Conservation (phyloP, 2,888 invertebrate species). For the Lithophane ornitopus region DNA sequence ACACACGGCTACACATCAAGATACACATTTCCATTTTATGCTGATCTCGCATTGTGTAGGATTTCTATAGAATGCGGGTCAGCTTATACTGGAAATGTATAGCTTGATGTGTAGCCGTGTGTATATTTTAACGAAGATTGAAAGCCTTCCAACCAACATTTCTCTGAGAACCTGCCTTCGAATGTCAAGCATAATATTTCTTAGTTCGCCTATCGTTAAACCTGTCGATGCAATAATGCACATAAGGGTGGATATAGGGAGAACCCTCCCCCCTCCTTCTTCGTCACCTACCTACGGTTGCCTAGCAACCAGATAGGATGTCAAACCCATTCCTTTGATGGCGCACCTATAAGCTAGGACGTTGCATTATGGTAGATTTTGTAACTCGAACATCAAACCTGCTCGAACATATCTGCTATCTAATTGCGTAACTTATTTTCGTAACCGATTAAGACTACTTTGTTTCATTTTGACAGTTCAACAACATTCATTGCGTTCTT, state of each 20-base stretch:
- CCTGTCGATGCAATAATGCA: conserved; percentile 54
- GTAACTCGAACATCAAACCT: too few species aligned
- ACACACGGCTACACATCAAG: too few species aligned
- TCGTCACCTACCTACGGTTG: conserved; percentile 53
- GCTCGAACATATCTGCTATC: background rate
- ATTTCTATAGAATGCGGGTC: too few species aligned
- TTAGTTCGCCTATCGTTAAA: conserved; percentile 34
- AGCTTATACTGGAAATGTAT: too few species aligned
- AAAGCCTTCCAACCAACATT: background rate
- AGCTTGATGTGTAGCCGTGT: too few species aligned
- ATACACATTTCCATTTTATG: too few species aligned
- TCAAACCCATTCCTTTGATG: conserved; percentile 60
- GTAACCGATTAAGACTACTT: too few species aligned
- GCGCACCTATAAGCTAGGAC: conserved; percentile 11
- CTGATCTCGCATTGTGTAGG: too few species aligned
- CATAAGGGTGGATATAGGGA: conserved; percentile 35
- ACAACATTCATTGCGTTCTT: too few species aligned
- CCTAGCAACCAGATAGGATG: conserved; percentile 60
- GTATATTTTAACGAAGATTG: background rate
- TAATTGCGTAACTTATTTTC: too few species aligned
- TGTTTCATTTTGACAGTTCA: too few species aligned
- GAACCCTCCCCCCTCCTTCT: conserved; percentile 20
- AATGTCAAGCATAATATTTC: conserved; percentile 36
- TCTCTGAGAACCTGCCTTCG: background rate
- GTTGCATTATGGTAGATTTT: conserved; percentile 22